Base-by-base conservation (phyloP, 35 echinoderm and acorn worm species). In the Hemicentrotus pulcherrimus region DNA sequence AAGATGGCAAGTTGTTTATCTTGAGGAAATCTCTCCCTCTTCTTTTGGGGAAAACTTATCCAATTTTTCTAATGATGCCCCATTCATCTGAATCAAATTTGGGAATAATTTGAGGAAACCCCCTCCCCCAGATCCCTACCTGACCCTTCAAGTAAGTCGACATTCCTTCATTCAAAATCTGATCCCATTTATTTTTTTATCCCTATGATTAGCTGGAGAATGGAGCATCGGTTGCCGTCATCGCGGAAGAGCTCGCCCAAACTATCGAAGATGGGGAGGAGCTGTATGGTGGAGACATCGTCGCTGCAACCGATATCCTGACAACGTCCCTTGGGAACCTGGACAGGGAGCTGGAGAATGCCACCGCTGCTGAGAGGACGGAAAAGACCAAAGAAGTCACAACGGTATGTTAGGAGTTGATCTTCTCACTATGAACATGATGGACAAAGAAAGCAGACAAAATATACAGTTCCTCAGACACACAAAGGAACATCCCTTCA, bases 271-370 rank as follows among this genome's bases (percentile, higher is more conserved):
- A n/a, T 11, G 95, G 41, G 3, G 87, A 94, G 7, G 94, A 96
- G 48, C 31, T 99, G 11, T 96, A 96, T 90, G 97, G 98, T 32
- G 97, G 96, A 5, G 98, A 99, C 58, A 94, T 99, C 41, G 35
- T 97, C 24, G 58, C 48, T 0, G 95, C 96, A 7, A 92, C 97
- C 12, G 95, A 89, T 31, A 91, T 97, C 48, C 91, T 99, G 89
- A 94, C 90, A 0, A 52, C 92, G 1, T 96, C 96, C 13, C 19
- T 97, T 0, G 94, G 85, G 33, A 95, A 32, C 31, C 65, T 98
- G 15, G 95, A 97, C 45, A 65, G 94, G 46, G 95, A 97, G 30
- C 78, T 98, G 31, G 35, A 94, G 78, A 89, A 94, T 11, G 31
- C 97, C 24, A 94, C 96, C 0, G 30, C 95, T 35, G 90, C 94